These are phyloP conservation scores for Pipistrellus kuhlii DNA, from an alignment of 2,797 vertebrate genomes.

Conservation along the genomic window DNA sequence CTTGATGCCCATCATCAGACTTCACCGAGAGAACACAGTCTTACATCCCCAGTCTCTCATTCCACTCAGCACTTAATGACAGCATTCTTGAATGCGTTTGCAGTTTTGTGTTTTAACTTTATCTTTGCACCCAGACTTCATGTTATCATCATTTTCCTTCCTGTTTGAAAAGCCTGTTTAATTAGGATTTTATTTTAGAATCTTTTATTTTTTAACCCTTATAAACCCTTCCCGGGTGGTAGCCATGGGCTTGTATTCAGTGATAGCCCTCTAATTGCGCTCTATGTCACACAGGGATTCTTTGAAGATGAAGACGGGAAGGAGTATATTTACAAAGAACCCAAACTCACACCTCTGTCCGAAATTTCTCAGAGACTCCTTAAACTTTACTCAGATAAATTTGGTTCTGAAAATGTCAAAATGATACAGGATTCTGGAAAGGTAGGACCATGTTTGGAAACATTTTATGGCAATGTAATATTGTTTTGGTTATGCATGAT, in stretches of 20 bases:
- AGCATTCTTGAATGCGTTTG: slow-evolving; percentile 68
- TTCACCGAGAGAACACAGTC: slow-evolving; percentile 71
- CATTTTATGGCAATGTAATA: background rate
- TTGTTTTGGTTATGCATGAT: background rate
- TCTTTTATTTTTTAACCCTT: slow-evolving; percentile 75
- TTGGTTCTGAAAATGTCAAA: slow-evolving; percentile 98
- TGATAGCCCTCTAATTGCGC: background rate
- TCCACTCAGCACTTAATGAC: slow-evolving; percentile 77
- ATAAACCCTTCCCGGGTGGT: slow-evolving; percentile 13
- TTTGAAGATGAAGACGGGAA: slow-evolving; percentile 99
- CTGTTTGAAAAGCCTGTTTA: slow-evolving; percentile 60
- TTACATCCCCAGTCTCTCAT: slow-evolving; percentile 67
- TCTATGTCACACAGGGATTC: slow-evolving; percentile 92
- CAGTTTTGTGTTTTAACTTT: slow-evolving; percentile 79
- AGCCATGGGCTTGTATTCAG: background rate
- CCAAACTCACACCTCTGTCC: slow-evolving; percentile 97
- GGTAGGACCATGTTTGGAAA: slow-evolving; percentile 86
- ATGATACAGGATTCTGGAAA: slow-evolving; percentile 99
- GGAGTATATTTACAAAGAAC: slow-evolving; percentile 99
- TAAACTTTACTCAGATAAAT: slow-evolving; percentile 98
- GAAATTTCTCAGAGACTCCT: slow-evolving; percentile 98
- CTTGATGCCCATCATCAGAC: slow-evolving; percentile 76
- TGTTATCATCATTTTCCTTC: slow-evolving; percentile 60
- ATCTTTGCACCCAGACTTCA: slow-evolving; percentile 68
- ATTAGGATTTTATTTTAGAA: slow-evolving; percentile 72